Conservation (phyloP, 1,140 invertebrate species). For the Dendroctonus ponderosae region DNA sequence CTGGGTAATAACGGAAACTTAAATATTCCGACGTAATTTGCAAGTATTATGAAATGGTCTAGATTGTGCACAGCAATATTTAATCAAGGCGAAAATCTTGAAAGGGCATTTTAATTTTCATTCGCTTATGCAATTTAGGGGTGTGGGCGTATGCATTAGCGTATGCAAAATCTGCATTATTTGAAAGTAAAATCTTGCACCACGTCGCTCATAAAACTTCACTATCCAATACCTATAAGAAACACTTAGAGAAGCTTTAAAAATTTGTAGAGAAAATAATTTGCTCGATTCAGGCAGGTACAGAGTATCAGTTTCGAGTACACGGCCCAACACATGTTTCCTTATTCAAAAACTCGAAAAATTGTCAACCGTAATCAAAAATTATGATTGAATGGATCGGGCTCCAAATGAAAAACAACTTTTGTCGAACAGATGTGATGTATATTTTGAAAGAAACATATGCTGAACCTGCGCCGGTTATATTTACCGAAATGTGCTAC, state of each 20-base stretch:
- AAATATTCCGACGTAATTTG: slow-evolving; percentile 27
- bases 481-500: slow-evolving; percentile 14
- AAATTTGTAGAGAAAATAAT: background rate
- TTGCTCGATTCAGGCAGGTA: background rate
- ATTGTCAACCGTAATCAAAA: slow-evolving; percentile 33
- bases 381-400: slow-evolving; percentile 27
- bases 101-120: background rate
- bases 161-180: background rate
- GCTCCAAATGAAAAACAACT: slow-evolving; percentile 30
- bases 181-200: background rate
- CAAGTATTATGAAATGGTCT: slow-evolving; percentile 22
- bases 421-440: slow-evolving; percentile 28
- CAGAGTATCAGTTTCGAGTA: background rate
- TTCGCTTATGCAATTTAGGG: background rate
- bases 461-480: slow-evolving; percentile 12
- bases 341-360: slow-evolving; percentile 1
- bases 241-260: background rate
- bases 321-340: background rate
- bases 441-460: slow-evolving; percentile 29
- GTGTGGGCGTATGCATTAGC: background rate
- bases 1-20: slow-evolving; percentile 11
- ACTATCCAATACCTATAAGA: background rate
- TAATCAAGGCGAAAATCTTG: slow-evolving; percentile 1
- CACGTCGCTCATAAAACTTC: background rate
- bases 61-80: slow-evolving; percentile 16